phyloP scores from a whole-genome alignment of 2,113 vertebrate genomes.

The Poicephalus meyeri region DNA sequence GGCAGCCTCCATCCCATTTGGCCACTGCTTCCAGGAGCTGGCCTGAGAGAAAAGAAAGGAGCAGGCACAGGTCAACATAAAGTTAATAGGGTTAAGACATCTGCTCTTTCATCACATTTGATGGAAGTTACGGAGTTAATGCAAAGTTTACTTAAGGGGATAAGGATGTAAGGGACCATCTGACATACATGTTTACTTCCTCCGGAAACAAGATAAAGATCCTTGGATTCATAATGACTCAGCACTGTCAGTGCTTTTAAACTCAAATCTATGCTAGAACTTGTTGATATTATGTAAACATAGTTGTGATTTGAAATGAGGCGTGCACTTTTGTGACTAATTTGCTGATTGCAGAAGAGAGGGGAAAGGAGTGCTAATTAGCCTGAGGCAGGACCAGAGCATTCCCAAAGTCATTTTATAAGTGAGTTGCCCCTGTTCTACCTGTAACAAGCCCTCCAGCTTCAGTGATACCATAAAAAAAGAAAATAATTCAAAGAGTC shows the following conservation, averaged over 20 bases:
- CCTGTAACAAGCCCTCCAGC: not conserved
- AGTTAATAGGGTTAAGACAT: not conserved
- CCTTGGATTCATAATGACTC: conserved; percentile 65
- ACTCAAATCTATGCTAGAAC: not conserved
- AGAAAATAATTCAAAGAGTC: not conserved
- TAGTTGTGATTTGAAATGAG: not conserved
- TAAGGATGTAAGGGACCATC: not conserved
- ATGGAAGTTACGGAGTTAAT: not conserved
- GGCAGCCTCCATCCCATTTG: too few species aligned
- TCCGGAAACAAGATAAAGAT: not conserved
- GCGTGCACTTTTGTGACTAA: not conserved
- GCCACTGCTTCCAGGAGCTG: too few species aligned
- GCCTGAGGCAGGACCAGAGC: not conserved
- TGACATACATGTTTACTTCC: not conserved
- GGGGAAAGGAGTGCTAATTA: not conserved
- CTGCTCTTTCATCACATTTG: not conserved
- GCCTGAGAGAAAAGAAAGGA: too few species aligned
- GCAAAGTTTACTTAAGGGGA: not conserved
- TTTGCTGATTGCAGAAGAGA: not conserved
- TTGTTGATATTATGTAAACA: conserved; percentile 25
- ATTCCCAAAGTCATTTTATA: not conserved
- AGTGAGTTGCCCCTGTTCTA: not conserved
- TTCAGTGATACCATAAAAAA: not conserved
- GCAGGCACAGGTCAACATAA: too few species aligned
- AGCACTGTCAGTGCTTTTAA: conserved; percentile 27